Percentiles rank a stretch among this genome's conserved stretches.
These are phyloP conservation scores for Centrocercus urophasianus DNA, from an alignment of 2,113 vertebrate genomes.

Conservation along the genomic window DNA sequence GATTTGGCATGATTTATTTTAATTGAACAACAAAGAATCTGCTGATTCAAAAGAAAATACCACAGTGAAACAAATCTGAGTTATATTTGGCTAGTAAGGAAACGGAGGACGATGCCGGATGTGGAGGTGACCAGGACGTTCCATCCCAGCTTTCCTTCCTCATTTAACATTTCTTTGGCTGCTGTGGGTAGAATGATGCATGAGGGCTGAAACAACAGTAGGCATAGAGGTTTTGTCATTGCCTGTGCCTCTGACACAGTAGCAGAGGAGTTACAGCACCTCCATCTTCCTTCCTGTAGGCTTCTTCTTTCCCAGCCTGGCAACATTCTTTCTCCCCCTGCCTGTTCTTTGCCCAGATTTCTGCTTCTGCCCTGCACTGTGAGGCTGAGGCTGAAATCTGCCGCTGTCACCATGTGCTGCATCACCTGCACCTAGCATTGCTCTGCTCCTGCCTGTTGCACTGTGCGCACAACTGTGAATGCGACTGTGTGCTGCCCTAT, in stretches of 20 bases:
- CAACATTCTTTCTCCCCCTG: not conserved
- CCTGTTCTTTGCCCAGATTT: not conserved
- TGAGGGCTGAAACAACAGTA: not conserved
- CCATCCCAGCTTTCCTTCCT: conserved; percentile 66
- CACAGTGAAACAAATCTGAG: conserved; percentile 4
- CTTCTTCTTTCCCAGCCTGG: not conserved
- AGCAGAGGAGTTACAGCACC: not conserved
- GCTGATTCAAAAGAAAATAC: conserved; percentile 20
- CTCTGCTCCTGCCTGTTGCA: not conserved
- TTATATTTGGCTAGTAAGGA: conserved; percentile 55
- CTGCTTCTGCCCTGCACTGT: not conserved
- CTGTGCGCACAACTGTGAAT: no score
- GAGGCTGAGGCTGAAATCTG: not conserved
- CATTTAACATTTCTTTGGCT: conserved; percentile 55
- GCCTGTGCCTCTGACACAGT: not conserved
- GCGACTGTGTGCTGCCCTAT: not conserved
- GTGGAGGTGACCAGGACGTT: conserved; percentile 58
- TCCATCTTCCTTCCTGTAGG: not conserved
- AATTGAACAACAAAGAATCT: not conserved
- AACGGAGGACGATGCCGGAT: conserved; percentile 9
- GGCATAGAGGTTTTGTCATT: not conserved
- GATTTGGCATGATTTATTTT: not conserved
- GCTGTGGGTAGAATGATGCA: not conserved
- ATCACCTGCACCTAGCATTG: no score
- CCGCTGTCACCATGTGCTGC: not conserved